Evolutionary conservation across 2,888 invertebrate species (phyloP), one percentile per base, ranked within the genome.

Genomic region (Alloplasta piceator): DNA sequence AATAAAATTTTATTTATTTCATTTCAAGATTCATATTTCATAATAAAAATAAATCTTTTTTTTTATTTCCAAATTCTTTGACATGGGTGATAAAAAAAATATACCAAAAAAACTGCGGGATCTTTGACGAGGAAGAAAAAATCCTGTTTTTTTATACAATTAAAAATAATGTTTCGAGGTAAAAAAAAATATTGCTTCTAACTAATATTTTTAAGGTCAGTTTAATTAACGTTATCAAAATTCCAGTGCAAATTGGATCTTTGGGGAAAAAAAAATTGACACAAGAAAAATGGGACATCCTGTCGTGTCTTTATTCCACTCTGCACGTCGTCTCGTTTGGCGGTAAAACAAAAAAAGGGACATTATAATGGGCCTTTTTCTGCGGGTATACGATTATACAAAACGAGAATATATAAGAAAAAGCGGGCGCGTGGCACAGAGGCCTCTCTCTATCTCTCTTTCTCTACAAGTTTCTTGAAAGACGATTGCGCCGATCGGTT

Each of bases 401-500:
- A 38, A 14, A 36, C 41, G 46, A 52, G 58, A 72, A 68, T 73
- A 73, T 14, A 50, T n/a, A 6, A 63, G 56, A 60, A 26, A 50
- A 63, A 63, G 67, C 72, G 38, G 80, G 67, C 80, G 75, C 80
- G 80, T 80, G 80, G 80, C 80, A 76, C 61, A 56, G 61, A 52
- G 67, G 48, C 67, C 61, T 76, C 56, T 63, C 71, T 46, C 38
- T 43, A 7, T 12, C 58, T 60, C 26, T 26, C 58, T 60, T 3
- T 26, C 26, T 6, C 7, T 39, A 16, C 10, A 10, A 43, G 63
- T 12, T 43, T 36, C 66, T n/a, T 56, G 26, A 61, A 63, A 72
- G 12, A 66, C 12, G 52, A 63, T 56, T 39, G 46, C 43, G 64
- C n/a, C 50, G 67, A 41, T 46, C 55, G 38, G 12, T 12, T 63